phyloP scores from a whole-genome alignment of 2,113 vertebrate genomes.

The Hemiscyllium ocellatum region DNA sequence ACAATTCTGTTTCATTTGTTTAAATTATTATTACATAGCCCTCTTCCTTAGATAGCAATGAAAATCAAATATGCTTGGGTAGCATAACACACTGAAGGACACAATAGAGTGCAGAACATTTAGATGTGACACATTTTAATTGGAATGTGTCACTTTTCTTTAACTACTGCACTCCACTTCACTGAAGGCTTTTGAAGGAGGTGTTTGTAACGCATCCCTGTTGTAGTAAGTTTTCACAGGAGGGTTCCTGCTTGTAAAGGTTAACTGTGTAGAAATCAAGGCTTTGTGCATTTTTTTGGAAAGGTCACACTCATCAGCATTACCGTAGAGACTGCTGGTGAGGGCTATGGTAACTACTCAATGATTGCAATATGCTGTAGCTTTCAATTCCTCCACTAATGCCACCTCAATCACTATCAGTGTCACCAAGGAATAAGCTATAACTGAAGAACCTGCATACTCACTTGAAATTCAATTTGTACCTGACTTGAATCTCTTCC shows the following conservation, averaged over 20 bases:
- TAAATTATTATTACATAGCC: background rate
- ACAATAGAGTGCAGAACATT: background rate
- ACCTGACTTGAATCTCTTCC: constrained; percentile 50
- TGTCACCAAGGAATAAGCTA: constrained; percentile 55
- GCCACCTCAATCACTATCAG: constrained; percentile 52
- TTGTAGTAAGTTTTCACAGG: constrained; percentile 55
- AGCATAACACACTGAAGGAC: background rate
- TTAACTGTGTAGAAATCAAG: constrained; percentile 66
- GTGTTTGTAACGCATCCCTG: constrained; percentile 45
- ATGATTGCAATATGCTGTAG: constrained; percentile 50
- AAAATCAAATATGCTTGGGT: constrained; percentile 13
- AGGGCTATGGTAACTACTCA: constrained; percentile 51
- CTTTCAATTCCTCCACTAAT: constrained; percentile 57
- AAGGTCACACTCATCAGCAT: constrained; percentile 66
- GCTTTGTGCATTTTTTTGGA: constrained; percentile 58
- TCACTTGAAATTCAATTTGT: constrained; percentile 67
- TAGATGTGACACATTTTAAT: constrained; percentile 32
- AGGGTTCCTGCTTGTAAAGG: constrained; percentile 62
- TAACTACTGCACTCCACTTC: constrained; percentile 17
- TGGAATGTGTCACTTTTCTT: constrained; percentile 32
- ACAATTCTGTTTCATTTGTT: constrained; percentile 28
- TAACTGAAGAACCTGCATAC: constrained; percentile 58
- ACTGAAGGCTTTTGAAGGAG: constrained; percentile 38
- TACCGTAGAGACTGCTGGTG: constrained; percentile 58
- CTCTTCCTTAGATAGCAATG: background rate